Evolutionary conservation across 2,797 vertebrate species (phyloP), one percentile per base, ranked within the genome.

Genomic region (Rhadinocentrus ornatus): DNA sequence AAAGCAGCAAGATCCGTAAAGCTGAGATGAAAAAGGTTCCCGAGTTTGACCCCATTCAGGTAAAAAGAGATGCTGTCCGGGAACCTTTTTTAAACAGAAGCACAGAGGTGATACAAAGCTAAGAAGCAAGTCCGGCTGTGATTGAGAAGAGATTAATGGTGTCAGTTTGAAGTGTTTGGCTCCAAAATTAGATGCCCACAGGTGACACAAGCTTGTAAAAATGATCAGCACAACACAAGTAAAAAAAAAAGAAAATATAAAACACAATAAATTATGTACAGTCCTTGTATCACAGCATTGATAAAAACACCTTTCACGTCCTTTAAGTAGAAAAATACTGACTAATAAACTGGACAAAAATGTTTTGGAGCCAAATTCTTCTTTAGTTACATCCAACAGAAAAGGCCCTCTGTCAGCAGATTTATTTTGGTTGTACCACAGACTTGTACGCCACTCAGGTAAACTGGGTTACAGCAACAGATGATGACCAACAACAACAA

Each of bases 101-200:
- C 86, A 91, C 88, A 72, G 82, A 86, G 88, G 88, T 85, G 88
- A 88, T 84, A 84, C 73, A 89, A 86, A 90, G 89, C 78, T 84
- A 77, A 69, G 77, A 81, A 76, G 81, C 63, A 29, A 74, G 71
- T 80, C 71, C 76, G 55, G 82, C 78, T 67, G 61, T 66, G 78
- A 81, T 72, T 57, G 57, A 80, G 62, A 84, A 76, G 63, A 84
- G 71, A 75, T 86, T 71, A 69, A 78, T 67, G 29, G 85, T 71
- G 68, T 84, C 60, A 31, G 72, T 37, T 41, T 56, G 52, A 86
- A 82, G 78, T 57, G 84, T 87, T 88, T 81, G 81, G 73, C 85
- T 86, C 81, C 80, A 71, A 73, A 81, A 70, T 22, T 2, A 66
- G 20, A 31, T 34, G 39, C 59, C 55, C 20, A 32, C 77, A 87